phyloP scores from a whole-genome alignment of 2,113 vertebrate genomes.

The Delphinus delphis region DNA sequence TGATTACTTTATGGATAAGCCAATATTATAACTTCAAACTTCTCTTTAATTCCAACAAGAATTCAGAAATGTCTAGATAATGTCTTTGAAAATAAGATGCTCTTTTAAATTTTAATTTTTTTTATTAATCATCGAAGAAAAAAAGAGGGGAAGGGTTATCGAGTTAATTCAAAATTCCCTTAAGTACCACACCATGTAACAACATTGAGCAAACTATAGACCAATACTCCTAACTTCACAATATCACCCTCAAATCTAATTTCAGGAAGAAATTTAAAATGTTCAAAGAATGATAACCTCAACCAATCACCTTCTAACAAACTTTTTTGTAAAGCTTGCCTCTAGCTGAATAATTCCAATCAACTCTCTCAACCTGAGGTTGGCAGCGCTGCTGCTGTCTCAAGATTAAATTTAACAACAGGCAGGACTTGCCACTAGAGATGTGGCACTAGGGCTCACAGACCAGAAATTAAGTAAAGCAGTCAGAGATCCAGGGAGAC shows the following conservation, averaged over 20 bases:
- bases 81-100: conserved; percentile 16
- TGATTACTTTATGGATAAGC: background rate
- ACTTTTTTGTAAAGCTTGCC: background rate
- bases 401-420: background rate
- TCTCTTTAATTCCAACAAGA: conserved; percentile 14
- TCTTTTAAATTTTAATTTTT: background rate
- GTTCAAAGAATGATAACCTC: background rate
- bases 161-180: conserved; percentile 23
- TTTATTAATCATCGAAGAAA: conserved; percentile 1
- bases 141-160: background rate
- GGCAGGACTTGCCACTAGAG: background rate
- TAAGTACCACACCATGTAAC: background rate
- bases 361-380: background rate
- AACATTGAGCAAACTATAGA: background rate
- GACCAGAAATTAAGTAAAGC: background rate
- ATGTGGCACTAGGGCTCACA: background rate
- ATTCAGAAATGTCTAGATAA: background rate
- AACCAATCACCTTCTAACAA: conserved; percentile 26
- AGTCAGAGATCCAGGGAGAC: background rate
- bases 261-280: background rate
- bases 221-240: background rate
- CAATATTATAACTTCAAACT: background rate
- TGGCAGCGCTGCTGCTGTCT: background rate
- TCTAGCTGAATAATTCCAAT: background rate
- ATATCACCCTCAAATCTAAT: background rate